These are phyloP conservation scores for Lumbricus terrestris DNA, from an alignment of 2,888 invertebrate species.

Conservation along the genomic window DNA sequence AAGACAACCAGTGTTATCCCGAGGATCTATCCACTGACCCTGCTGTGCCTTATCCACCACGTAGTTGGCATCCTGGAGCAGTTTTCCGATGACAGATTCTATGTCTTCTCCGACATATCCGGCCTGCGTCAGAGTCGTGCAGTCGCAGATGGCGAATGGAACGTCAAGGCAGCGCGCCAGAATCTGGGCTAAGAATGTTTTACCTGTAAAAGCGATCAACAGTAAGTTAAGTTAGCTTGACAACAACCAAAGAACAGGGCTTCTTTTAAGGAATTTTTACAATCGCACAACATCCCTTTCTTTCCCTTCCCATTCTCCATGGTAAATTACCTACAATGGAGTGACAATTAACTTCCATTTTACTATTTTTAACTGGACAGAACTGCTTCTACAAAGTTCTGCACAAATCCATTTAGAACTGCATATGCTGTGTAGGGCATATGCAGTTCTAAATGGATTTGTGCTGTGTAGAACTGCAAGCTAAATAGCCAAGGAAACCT, in stretches of 20 bases:
- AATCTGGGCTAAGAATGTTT: conserved; percentile 93
- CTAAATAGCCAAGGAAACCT: too few species aligned
- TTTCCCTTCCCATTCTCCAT: too few species aligned
- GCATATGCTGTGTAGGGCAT: too few species aligned
- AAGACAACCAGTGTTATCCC: background rate
- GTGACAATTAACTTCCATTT: too few species aligned
- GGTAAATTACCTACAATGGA: too few species aligned
- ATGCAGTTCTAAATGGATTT: too few species aligned
- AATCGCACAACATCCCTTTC: too few species aligned
- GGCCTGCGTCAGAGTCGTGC: conserved; percentile 64
- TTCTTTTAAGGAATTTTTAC: too few species aligned
- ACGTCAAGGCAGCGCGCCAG: conserved; percentile 96
- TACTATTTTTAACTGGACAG: too few species aligned
- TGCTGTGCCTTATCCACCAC: conserved; percentile 96
- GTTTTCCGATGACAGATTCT: conserved; percentile 93
- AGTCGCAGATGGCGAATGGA: conserved; percentile 98
- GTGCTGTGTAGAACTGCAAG: too few species aligned
- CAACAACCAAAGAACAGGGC: background rate
- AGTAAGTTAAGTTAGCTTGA: background rate
- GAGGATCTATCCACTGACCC: conserved; percentile 56
- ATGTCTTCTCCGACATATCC: conserved; percentile 99
- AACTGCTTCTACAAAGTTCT: too few species aligned
- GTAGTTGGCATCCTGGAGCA: conserved; percentile 91
- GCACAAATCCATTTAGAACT: too few species aligned
- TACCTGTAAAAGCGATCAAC: conserved; percentile 67